Percentiles rank a stretch among this genome's conserved stretches.
Conservation (phyloP, 2,888 invertebrate species). For the Dynastes maya region DNA sequence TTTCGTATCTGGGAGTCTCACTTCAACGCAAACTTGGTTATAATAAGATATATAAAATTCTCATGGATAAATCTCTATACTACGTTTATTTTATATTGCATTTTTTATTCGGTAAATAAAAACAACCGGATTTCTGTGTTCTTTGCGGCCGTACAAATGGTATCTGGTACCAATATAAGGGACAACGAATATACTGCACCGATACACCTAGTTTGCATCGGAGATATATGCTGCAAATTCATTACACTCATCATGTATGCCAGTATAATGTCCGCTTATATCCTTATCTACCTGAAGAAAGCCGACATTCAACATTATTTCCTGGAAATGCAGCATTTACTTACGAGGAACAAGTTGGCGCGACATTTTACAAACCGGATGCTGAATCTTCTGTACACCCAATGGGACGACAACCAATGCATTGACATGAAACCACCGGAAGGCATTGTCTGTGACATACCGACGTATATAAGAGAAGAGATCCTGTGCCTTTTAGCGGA, state of each 20-base stretch:
- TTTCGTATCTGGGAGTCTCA: constrained; percentile 49
- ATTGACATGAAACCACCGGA: constrained; percentile 9
- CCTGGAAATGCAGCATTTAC: constrained; percentile 15
- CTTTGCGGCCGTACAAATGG: constrained; percentile 37
- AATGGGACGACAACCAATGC: constrained; percentile 47
- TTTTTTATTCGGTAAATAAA: constrained; percentile 12
- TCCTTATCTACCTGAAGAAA: constrained; percentile 30
- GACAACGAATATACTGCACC: constrained; percentile 26
- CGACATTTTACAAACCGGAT: constrained; percentile 34
- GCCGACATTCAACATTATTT: constrained; percentile 43
- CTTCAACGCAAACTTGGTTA: constrained; percentile 50
- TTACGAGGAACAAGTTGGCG: constrained; percentile 12
- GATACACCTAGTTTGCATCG: background rate
- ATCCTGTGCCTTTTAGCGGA: constrained; percentile 15
- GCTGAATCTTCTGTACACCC: constrained; percentile 27
- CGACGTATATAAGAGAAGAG: constrained; percentile 40
- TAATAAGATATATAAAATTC: constrained; percentile 50
- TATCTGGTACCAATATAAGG: constrained; percentile 7
- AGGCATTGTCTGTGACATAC: constrained; percentile 37
- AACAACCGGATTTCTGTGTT: background rate
- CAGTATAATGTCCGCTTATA: constrained; percentile 43
- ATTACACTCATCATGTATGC: constrained; percentile 34
- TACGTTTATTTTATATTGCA: constrained; percentile 42
- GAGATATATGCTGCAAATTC: constrained; percentile 24
- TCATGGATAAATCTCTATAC: constrained; percentile 37